phyloP scores from a whole-genome alignment of 53 echinoderm and acorn worm species.

The Stichopus horrens region DNA sequence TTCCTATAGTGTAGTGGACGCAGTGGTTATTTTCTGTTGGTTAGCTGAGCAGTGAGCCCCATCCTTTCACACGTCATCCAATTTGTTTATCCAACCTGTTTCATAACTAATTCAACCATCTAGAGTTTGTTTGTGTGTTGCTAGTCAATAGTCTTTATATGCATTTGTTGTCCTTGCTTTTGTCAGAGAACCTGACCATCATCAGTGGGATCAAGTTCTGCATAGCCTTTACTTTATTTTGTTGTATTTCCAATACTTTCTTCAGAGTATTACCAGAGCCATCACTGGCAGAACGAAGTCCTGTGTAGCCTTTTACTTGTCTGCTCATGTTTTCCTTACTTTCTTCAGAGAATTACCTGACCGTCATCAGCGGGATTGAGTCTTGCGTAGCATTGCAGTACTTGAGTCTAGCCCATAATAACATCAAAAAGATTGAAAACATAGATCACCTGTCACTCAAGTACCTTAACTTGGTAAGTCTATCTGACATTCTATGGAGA shows the following conservation, averaged over 20 bases:
- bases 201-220: no score
- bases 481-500: neutral
- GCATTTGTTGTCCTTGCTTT: no score
- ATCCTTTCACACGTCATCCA: neutral
- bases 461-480: slow-evolving; percentile 86
- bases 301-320: neutral
- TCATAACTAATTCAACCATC: no score
- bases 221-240: no score
- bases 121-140: no score
- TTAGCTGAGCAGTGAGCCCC: neutral
- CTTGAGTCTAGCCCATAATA: slow-evolving; percentile 92
- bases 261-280: neutral
- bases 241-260: no score
- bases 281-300: neutral
- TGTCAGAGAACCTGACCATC: no score
- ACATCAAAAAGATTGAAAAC: slow-evolving; percentile 73
- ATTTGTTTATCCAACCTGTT: no score
- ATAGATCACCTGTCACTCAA: slow-evolving; percentile 71
- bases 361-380: slow-evolving; percentile 71
- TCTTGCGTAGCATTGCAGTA: slow-evolving; percentile 66
- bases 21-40: neutral
- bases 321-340: neutral
- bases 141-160: no score
- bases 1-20: neutral
- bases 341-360: slow-evolving; percentile 76